Evolutionary conservation across 2,797 vertebrate genomes (phyloP), one percentile per base, ranked within the genome.

Genomic region (Chelon auratus): DNA sequence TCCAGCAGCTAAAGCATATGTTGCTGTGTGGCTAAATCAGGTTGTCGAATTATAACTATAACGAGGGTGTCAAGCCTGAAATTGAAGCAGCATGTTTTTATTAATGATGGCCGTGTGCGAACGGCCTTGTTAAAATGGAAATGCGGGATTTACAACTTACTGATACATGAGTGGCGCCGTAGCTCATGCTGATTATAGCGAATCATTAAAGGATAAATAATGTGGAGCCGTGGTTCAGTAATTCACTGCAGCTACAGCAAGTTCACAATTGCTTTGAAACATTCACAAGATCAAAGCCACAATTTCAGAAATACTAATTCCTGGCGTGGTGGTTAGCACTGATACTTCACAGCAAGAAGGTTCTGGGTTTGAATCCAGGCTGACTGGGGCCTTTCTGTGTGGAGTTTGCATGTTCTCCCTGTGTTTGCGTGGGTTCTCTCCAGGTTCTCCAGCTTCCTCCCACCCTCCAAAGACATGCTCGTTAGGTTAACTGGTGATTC

Each of bases 91-190:
- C 60, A 11, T 75, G 69, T 75, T 81, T 64, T 43, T 72, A 71
- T 78, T 74, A 77, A 85, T 78, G 72, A 69, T 45, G 55, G 60
- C 55, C 10, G 62, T 55, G 48, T 75, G 66, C 15, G 18, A 60
- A 40, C 50, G 55, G 72, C 60, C 65, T 81, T 80, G 75, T 88
- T 89, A 62, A 84, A 89, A 86, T 83, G 58, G 63, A 75, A 81
- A 82, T 71, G 54, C 11, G 39, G 50, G 58, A 61, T 87, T 80
- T 77, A 75, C 56, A 53, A 47, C 37, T 50, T 15, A 77, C 53
- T 66, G 75, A 70, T 72, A 47, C 0, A 1, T 45, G 60, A 69
- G 75, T 14, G 18, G 18, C 3, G 61, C 58, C 56, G 72, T 13
- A 64, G 68, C 61, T 66, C 73, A 43, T 50, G 45, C 67, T 26